These are phyloP conservation scores for Coccyzus lansbergi DNA, from an alignment of 2,797 vertebrate species.

Conservation along the genomic window DNA sequence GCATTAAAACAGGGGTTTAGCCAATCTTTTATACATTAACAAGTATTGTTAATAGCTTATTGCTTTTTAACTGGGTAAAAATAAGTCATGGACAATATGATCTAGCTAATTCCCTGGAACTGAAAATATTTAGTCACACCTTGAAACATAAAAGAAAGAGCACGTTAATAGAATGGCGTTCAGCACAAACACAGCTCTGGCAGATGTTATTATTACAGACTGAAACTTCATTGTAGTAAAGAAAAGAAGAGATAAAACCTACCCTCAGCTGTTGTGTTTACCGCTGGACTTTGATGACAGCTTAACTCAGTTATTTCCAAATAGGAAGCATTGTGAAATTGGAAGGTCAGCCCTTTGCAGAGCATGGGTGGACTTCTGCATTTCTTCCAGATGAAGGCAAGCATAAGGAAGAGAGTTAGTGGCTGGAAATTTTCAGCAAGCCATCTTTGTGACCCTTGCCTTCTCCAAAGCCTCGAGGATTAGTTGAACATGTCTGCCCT, in stretches of 20 bases:
- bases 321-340: background rate
- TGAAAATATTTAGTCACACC: slow-evolving; percentile 16
- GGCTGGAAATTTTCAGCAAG: background rate
- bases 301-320: background rate
- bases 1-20: background rate
- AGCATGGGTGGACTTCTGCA: rapidly evolving
- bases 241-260: background rate
- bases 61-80: background rate
- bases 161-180: background rate
- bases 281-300: background rate
- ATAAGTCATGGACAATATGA: background rate
- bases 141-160: background rate
- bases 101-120: background rate
- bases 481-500: rapidly evolving
- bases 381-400: background rate
- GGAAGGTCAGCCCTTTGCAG: background rate
- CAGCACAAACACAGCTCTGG: background rate
- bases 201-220: background rate
- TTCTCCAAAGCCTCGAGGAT: background rate
- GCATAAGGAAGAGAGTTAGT: background rate
- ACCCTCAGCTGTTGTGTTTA: background rate
- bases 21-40: background rate
- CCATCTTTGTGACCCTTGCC: background rate
- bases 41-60: background rate
- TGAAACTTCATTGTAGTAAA: background rate